Evolutionary conservation across 2,113 vertebrate genomes (phyloP), one percentile per base, ranked within the genome.

Genomic region (Heterochromis multidens): DNA sequence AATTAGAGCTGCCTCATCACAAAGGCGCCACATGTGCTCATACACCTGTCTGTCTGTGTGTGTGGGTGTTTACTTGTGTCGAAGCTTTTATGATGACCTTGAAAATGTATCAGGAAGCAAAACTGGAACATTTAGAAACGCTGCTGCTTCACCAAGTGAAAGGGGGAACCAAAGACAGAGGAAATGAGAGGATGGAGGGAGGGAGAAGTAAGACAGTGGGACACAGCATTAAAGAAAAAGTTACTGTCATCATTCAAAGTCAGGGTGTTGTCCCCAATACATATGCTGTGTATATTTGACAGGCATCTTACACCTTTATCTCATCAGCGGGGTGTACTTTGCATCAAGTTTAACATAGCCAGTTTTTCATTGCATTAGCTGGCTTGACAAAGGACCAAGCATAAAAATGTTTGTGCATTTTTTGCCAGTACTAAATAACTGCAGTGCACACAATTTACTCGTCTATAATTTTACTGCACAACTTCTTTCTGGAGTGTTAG

Each of bases 1-100:
- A 90, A 90, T 93, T 91, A 93, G 89, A 87, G 83, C 40, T 0
- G 33, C 79, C 37, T 83, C 59, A 25, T 86, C 77, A 65, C 62
- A 40, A 77, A 84, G 72, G 56, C 12, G 1, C 61, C 81, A 27
- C 72, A 33, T 37, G 54, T 43, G 16, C 58, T 70, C 16, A 3
- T 12, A 0, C 52, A 78, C 60, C 21, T 62, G 29, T 78, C 12
- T 82, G 65, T 57, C 70, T 49, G 31, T 46, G 77, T 31, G n/a
- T 12, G 33, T 16, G 31, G 25, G 13, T 84, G 61, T 74, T 56
- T 43, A 3, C 57, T 56, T 58, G 16, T 52, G 60, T 83, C 40
- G n/a, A 46, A 29, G 82, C 72, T 76, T 80, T 60, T 2, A 61
- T 21, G 21, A 17, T 78, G 82, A 91, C 92, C 85, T 89, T 91